Base-by-base conservation (phyloP, 2,888 invertebrate genomes). In the Cerastis leucographa region DNA sequence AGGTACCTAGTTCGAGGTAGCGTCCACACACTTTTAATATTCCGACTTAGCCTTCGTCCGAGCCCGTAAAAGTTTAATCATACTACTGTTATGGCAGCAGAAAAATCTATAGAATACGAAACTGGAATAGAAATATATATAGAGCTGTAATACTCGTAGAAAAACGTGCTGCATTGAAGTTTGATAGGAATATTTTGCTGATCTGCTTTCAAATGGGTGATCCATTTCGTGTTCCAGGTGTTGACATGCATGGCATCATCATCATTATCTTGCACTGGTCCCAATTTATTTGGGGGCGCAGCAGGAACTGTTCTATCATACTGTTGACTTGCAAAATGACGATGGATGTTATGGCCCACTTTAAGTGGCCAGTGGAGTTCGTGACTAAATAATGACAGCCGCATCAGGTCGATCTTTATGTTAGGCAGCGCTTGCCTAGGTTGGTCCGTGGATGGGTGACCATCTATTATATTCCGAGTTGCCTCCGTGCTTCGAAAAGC, bases 11-110 rank as follows among this genome's bases (percentile, higher is more conserved):
- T 75, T 71, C 71, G 35, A n/a, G 42, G 35, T n/a, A 78, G 42
- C 65, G 64, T 71, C 71, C 72, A 76, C 78, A 71, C 40, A 22
- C 25, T 76, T 76, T 78, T 78, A 82, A 85, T 85, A 85, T 82
- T 78, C 82, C 73, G 56, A 22, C 46, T 65, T 66, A 74, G 73
- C 83, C 54, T 49, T 73, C 66, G 85, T 85, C 59, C 70, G 44
- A 35, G 49, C 66, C 71, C 71, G 83, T 84, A 85, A 84, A 84
- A 85, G 66, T 85, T 85, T 83, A 79, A 84, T 84, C 86, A 84
- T 72, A 78, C 72, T 76, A 79, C 84, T 74, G 85, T 83, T 71
- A 78, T 74, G 73, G 65, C 65, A 69, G 71, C 75, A 76, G 72
- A 85, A 84, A 81, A 75, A 82, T 78, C 78, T n/a, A 72, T 74